These are phyloP conservation scores for Hydrozoanthus gracilis DNA, from an alignment of 92 coral and sea anemone species.

Conservation along the genomic window DNA sequence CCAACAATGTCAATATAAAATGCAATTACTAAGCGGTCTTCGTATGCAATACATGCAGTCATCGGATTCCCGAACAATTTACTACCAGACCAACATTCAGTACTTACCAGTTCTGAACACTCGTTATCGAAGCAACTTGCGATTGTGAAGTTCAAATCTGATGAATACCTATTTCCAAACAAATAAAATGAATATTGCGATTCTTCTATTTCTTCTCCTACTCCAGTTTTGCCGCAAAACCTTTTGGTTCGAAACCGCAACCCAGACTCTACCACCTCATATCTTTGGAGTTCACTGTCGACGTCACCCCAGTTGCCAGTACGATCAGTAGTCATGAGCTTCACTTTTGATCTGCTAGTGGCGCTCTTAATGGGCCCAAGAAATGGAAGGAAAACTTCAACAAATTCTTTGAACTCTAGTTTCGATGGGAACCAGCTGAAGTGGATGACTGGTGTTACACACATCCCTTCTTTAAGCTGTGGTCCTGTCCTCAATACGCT, in stretches of 20 bases:
- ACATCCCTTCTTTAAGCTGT: not conserved
- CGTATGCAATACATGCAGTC: too few relatives aligned
- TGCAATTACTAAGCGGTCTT: too few relatives aligned
- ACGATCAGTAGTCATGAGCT: not conserved
- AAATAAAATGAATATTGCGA: too few relatives aligned
- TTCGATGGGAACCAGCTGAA: not conserved
- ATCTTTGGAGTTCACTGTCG: not conserved
- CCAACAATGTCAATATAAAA: too few relatives aligned
- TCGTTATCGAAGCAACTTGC: too few relatives aligned
- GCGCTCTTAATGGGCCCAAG: not conserved
- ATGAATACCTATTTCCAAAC: too few relatives aligned
- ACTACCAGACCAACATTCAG: too few relatives aligned
- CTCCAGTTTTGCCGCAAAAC: not conserved
- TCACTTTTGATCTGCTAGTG: not conserved
- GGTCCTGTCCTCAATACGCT: not conserved
- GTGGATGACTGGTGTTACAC: not conserved
- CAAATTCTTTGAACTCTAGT: not conserved
- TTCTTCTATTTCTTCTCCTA: not conserved
- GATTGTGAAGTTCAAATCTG: too few relatives aligned
- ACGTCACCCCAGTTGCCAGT: not conserved
- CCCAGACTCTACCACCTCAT: not conserved
- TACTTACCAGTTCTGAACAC: too few relatives aligned
- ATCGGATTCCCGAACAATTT: too few relatives aligned
- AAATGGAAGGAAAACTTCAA: constrained; percentile 8
- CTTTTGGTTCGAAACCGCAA: not conserved